Evolutionary conservation across 1,140 invertebrate genomes (phyloP), one percentile per base, ranked within the genome.

Genomic region (Drosophila bocqueti): DNA sequence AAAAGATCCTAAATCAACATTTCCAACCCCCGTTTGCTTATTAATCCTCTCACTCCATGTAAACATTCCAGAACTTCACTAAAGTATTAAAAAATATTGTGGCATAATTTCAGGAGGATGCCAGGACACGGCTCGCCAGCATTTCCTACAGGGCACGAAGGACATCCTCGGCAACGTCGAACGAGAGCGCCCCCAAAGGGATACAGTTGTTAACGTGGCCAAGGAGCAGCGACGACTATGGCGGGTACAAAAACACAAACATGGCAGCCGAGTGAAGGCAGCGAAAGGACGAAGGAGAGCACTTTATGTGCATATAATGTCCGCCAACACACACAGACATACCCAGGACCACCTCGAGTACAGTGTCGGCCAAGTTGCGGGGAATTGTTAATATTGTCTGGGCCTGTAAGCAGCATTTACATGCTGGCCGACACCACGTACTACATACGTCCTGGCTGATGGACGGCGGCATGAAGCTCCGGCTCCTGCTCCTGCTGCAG

Each of bases 161-260:
- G 47, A 64, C 64, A 58, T 49, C 74, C 62, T 76, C 79, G 75
- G 45, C 80, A 63, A 64, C 79, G 67, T 26, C 73, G 62, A 50
- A 58, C 59, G 63, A 68, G 66, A 71, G 49, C 52, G 79, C 79
- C 64, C 76, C 72, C 78, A 83, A 87, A 87, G 80, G 83, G 83
- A 87, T 87, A 87, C 80, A 87, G 76, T 87, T 87, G 81, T 87
- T 80, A 71, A 82, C 76, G 79, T 86, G 64, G 66, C 84, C 76
- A 58, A 68, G 63, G 75, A 69, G 75, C 45, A 64, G 83, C 68
- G 59, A 55, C 64, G 60, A 64, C 67, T 61, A 54, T 69, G 72
- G 62, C 63, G 60, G 55, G 47, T 49, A 73, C 62, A 72, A 77
- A 62, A 76, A 67, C 81, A 75, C 67, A 50, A 85, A 81, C 79